Evolutionary conservation across 2,797 vertebrate species (phyloP).

Genomic region (Pteropus rufus): DNA sequence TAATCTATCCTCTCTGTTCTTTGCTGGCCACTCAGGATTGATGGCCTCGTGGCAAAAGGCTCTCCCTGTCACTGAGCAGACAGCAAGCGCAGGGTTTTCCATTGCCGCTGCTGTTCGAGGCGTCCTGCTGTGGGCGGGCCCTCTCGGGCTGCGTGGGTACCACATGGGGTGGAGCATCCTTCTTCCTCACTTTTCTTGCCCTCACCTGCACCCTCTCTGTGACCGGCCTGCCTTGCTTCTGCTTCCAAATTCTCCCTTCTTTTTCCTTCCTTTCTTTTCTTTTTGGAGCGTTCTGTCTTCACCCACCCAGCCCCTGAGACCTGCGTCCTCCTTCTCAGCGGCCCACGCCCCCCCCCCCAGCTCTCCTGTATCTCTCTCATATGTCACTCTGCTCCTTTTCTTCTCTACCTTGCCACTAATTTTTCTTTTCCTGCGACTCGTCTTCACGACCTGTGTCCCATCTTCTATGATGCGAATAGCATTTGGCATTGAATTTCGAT

Average conservation of each 20-base stretch:
- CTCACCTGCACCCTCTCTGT: background rate
- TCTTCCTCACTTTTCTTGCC: background rate
- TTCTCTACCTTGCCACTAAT: background rate
- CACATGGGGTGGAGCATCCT: too few relatives aligned
- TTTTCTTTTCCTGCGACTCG: background rate
- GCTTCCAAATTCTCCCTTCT: background rate
- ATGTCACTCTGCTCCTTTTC: background rate
- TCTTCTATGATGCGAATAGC: background rate
- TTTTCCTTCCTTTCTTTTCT: background rate
- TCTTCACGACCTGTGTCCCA: background rate
- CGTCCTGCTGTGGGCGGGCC: background rate
- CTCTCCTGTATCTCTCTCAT: background rate
- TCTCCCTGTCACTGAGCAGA: background rate
- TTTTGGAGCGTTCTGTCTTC: background rate
- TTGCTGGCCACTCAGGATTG: background rate
- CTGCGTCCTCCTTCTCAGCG: background rate
- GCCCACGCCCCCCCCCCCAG: rapidly evolving
- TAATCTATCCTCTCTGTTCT: background rate
- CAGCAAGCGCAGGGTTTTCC: background rate
- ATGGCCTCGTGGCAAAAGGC: background rate
- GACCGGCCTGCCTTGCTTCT: background rate
- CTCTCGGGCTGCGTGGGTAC: too few relatives aligned
- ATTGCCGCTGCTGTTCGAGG: background rate
- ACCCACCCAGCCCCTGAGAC: background rate
- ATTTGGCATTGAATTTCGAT: background rate